phyloP scores from a whole-genome alignment of 2,113 vertebrate genomes.

The Nesospiza acunhae region DNA sequence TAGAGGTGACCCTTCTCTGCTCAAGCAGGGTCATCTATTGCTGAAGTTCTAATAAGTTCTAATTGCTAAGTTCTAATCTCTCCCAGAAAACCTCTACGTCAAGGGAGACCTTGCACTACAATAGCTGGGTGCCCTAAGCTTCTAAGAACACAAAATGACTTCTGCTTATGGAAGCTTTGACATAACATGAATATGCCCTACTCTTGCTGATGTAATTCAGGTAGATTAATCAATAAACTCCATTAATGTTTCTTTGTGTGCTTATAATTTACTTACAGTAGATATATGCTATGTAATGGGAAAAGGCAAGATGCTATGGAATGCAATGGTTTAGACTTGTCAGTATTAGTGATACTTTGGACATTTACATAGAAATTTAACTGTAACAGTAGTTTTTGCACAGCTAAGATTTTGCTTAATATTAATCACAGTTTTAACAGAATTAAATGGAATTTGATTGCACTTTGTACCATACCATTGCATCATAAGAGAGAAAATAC shows the following conservation, averaged over 20 bases:
- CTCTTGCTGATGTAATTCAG: not conserved
- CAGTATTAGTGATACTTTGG: not conserved
- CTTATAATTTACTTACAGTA: not conserved
- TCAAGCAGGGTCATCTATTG: not conserved
- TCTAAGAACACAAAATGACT: not conserved
- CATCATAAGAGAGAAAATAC: not conserved
- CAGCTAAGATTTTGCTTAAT: not conserved
- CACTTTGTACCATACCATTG: not conserved
- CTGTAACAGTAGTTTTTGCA: not conserved
- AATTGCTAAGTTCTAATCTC: not conserved
- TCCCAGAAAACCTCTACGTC: not conserved
- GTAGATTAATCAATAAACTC: not conserved
- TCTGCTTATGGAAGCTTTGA: not conserved
- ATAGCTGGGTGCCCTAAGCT: not conserved
- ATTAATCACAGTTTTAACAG: conserved; percentile 13
- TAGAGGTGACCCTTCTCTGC: not conserved
- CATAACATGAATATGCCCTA: not conserved
- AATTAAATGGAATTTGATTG: not conserved
- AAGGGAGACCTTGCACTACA: not conserved
- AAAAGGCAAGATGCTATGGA: not conserved
- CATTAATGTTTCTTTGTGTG: not conserved
- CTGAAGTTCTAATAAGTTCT: no score
- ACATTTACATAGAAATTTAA: not conserved
- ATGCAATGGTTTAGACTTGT: not conserved
- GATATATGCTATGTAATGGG: not conserved